phyloP scores from a whole-genome alignment of 2,113 vertebrate species.

The Brachyhypopomus gauderio region DNA sequence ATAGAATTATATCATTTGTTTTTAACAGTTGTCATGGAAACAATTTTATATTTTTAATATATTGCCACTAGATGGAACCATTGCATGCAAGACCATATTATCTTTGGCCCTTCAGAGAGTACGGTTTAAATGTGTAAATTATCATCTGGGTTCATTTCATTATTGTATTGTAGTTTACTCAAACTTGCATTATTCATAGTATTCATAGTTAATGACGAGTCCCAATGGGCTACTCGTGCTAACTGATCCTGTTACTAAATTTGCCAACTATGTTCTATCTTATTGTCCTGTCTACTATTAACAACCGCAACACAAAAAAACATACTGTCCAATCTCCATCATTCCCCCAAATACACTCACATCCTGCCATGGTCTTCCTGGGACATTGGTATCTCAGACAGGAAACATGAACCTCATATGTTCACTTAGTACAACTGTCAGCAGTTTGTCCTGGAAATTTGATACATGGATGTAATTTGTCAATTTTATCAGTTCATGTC shows the following conservation, averaged over 20 bases:
- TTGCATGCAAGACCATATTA: background rate
- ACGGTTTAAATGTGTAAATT: no score
- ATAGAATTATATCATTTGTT: background rate
- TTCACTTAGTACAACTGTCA: constrained; percentile 1
- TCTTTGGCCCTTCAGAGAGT: background rate
- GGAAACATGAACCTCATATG: constrained; percentile 36
- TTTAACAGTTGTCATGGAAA: background rate
- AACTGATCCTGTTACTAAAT: background rate
- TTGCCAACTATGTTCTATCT: background rate
- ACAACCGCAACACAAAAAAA: no score
- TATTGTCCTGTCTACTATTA: background rate
- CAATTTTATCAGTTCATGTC: constrained; percentile 27
- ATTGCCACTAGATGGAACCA: constrained; percentile 17
- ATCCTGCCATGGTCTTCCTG: constrained; percentile 3
- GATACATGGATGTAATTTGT: constrained; percentile 9
- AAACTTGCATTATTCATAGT: no score
- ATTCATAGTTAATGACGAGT: no score
- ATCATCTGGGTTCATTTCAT: background rate
- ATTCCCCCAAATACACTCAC: background rate
- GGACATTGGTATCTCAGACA: constrained; percentile 12
- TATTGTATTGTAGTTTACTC: no score
- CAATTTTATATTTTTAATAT: background rate
- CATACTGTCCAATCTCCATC: no score
- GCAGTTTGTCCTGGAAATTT: background rate
- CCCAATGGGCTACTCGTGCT: background rate